phyloP scores from a whole-genome alignment of 2,113 vertebrate genomes.

The Romanogobio albipinnatus region DNA sequence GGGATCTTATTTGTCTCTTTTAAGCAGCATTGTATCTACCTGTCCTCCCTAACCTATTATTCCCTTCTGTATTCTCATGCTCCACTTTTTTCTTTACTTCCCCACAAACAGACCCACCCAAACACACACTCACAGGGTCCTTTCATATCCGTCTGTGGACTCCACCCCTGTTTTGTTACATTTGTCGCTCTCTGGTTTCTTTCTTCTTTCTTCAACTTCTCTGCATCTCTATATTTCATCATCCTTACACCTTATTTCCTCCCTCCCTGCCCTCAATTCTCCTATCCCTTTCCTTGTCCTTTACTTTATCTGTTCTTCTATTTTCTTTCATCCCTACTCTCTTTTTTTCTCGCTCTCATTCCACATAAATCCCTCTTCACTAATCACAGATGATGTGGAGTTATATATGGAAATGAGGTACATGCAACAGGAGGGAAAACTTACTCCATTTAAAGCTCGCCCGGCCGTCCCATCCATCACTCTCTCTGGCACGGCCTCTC shows the following conservation, averaged over 20 bases:
- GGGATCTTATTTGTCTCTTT: constrained; percentile 29
- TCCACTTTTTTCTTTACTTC: constrained; percentile 25
- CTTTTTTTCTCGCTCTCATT: background rate
- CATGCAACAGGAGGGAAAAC: constrained; percentile 38
- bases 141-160: constrained; percentile 14
- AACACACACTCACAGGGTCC: constrained; percentile 13
- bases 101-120: constrained; percentile 9
- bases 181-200: constrained; percentile 23
- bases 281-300: constrained; percentile 6
- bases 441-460: constrained; percentile 24
- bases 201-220: background rate
- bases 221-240: constrained; percentile 9
- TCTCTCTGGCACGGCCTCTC: constrained; percentile 22
- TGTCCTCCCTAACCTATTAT: constrained; percentile 20
- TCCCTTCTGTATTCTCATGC: constrained; percentile 19
- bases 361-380: constrained; percentile 11
- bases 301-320: background rate
- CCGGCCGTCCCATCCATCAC: constrained; percentile 36
- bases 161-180: constrained; percentile 7
- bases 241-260: constrained; percentile 18
- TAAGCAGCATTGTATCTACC: background rate
- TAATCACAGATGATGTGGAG: constrained; percentile 42
- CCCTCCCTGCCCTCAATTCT: background rate
- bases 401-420: constrained; percentile 43
- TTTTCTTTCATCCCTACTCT: background rate